Base-by-base conservation (phyloP, 2,888 invertebrate species). In the Brassicogethes aeneus region DNA sequence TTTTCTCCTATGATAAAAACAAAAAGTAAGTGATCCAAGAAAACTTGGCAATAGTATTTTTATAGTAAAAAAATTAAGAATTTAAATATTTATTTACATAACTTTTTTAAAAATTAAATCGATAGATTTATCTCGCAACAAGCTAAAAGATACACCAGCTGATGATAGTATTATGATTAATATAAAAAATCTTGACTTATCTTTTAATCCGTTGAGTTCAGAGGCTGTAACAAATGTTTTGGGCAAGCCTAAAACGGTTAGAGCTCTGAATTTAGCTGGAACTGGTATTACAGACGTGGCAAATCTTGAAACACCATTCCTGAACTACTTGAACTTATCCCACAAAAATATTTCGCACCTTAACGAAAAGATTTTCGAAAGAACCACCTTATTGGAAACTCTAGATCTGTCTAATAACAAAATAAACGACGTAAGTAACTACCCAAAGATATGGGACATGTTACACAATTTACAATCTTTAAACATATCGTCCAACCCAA, bases 91-190 rank as follows among this genome's bases (percentile, higher is more conserved):
- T n/a, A n/a, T n/a, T n/a, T n/a, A n/a, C n/a, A n/a, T n/a, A n/a
- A n/a, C n/a, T n/a, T n/a, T n/a, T n/a, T n/a, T n/a, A n/a, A n/a
- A n/a, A n/a, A n/a, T n/a, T n/a, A n/a, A n/a, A 0, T 77, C 81
- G 1, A 80, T 92, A 2, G 84, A 87, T 63, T 70, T 92, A 46
- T 85, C 89, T 1, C 70, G 78, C 40, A 92, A 92, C 60, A 77
- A 79, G 53, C 78, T 93, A 33, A 72, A 75, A 13, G 82, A 85
- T 39, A 81, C 92, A 41, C 89, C 89, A 10, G 79, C 83, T 1
- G 91, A 91, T 60, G 85, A 90, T 41, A 85, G 83, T 55, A 82
- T 89, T 1, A 80, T 92, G 75, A 87, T 87, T 0, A 91, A 89
- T 58, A 84, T 92, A 2, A 92, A 92, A 61, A 77, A 82, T 48